A percentile compares a stretch with the other conserved stretches of the same genome.
Conservation (phyloP, 2,113 vertebrate genomes). For the Toxostoma redivivum region DNA sequence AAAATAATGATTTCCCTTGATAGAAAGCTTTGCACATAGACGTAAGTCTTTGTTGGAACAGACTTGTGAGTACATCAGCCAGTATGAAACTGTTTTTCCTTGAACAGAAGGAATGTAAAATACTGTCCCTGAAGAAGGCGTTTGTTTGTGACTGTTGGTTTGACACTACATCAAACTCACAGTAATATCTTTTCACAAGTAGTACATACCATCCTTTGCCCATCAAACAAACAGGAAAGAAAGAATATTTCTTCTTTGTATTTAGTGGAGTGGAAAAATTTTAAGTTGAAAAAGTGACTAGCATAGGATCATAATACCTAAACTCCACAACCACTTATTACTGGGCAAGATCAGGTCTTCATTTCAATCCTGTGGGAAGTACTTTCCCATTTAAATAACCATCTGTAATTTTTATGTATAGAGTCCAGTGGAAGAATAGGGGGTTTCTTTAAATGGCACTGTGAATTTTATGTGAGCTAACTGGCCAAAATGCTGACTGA, state of each 20-base stretch:
- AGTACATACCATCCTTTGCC: neutral
- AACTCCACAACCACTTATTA: neutral
- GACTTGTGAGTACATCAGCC: neutral
- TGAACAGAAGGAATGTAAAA: neutral
- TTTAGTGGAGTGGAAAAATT: neutral
- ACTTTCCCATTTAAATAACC: neutral
- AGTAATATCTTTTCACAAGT: neutral
- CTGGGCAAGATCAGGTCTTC: neutral
- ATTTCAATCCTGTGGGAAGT: neutral
- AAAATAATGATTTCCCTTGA: neutral
- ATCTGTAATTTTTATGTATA: neutral
- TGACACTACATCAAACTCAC: neutral
- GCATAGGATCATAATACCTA: neutral
- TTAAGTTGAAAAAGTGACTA: neutral
- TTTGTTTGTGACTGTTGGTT: neutral
- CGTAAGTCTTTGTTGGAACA: neutral
- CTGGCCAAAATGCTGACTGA: neutral
- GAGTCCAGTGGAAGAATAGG: neutral
- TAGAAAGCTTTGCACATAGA: neutral
- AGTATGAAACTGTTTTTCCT: neutral
- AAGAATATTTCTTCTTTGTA: neutral
- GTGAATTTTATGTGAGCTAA: neutral
- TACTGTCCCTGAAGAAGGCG: neutral
- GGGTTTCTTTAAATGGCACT: neutral
- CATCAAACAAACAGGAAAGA: neutral